Evolutionary conservation across 2,888 invertebrate species (phyloP).

Genomic region (Unio delphinus): DNA sequence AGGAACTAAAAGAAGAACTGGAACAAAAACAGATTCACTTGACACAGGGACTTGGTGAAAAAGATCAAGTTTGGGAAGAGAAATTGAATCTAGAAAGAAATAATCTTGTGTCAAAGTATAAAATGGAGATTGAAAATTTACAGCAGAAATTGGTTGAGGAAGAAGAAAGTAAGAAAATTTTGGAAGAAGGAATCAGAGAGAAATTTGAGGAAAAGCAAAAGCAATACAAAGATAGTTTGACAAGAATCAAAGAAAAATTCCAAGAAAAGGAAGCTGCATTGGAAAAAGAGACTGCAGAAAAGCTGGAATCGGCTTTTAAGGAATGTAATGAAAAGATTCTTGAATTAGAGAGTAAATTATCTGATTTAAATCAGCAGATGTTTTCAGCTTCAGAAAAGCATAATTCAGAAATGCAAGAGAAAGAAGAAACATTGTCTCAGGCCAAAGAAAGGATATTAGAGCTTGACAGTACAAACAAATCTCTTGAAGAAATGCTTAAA

Average conservation of each 20-base stretch:
- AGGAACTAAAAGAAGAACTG: constrained; percentile 48
- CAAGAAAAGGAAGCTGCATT: constrained; percentile 37
- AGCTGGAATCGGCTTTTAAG: constrained; percentile 5
- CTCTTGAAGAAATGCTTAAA: constrained; percentile 57
- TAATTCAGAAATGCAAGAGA: constrained; percentile 45
- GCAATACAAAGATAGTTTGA: constrained; percentile 56
- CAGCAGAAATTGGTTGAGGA: constrained; percentile 33
- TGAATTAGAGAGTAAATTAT: constrained; percentile 11
- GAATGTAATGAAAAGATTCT: constrained; percentile 9
- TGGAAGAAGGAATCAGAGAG: constrained; percentile 48
- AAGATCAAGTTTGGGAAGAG: constrained; percentile 6
- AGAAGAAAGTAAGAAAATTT: constrained; percentile 39
- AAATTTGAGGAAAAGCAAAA: constrained; percentile 58
- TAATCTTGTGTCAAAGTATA: constrained; percentile 12
- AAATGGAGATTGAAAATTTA: constrained; percentile 7
- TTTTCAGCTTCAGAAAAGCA: constrained; percentile 40
- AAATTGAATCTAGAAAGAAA: constrained; percentile 15
- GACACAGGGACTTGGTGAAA: constrained; percentile 20
- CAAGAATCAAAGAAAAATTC: constrained; percentile 57
- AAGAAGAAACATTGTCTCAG: constrained; percentile 32
- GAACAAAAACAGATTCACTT: constrained; percentile 29
- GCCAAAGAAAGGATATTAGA: constrained; percentile 25
- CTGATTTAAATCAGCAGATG: constrained; percentile 27
- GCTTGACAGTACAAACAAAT: constrained; percentile 35
- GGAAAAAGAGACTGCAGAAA: constrained; percentile 3